phyloP scores from a whole-genome alignment of 2,113 vertebrate species.

The Gopherus flavomarginatus region DNA sequence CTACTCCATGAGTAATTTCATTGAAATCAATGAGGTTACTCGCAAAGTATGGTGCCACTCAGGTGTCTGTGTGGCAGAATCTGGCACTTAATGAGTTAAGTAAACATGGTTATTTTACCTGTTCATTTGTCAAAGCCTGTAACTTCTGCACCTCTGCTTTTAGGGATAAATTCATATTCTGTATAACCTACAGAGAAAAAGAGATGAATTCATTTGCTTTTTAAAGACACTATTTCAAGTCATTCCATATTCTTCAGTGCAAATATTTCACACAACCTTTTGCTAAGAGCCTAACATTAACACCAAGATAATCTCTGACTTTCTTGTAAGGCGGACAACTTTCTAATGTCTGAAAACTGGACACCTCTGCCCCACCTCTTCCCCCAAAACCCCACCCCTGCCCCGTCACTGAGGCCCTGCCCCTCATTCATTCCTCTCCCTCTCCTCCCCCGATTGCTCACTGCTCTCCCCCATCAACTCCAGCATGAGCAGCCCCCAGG shows the following conservation, averaged over 20 bases:
- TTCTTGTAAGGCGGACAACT: neutral
- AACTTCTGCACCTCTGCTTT: constrained; percentile 92
- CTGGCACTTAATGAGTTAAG: neutral
- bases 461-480: no score
- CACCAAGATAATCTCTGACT: neutral
- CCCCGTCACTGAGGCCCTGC: no score
- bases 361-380: no score
- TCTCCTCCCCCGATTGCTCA: no score
- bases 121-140: constrained; percentile 90
- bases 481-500: no score
- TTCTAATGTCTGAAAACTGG: neutral
- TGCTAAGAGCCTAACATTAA: neutral
- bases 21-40: neutral
- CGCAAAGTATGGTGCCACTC: neutral
- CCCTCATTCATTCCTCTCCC: no score
- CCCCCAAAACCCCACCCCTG: no score
- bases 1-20: neutral
- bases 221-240: neutral
- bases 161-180: constrained; percentile 90
- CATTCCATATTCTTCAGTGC: neutral
- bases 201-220: neutral
- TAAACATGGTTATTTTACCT: constrained; percentile 80
- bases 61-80: neutral
- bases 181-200: constrained; percentile 83
- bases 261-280: neutral